Percentiles rank a stretch among this genome's conserved stretches.
Evolutionary conservation across 2,888 invertebrate genomes (phyloP).

Genomic region (Shargacucullia verbasci): DNA sequence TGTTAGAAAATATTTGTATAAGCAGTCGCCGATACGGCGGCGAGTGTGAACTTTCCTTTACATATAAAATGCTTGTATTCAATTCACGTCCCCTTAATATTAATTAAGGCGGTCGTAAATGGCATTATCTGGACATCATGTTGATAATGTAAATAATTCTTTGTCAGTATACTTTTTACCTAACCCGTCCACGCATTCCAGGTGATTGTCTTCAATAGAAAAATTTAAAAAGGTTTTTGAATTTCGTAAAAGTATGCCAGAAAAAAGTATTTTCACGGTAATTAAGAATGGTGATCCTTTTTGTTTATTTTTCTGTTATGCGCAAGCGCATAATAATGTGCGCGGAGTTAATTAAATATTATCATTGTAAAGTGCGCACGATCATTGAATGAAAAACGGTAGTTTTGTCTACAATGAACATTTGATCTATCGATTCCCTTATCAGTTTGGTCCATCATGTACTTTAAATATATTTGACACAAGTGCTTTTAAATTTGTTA

Average conservation of each 20-base stretch:
- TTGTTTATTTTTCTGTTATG: no score
- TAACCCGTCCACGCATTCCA: slow-evolving; percentile 5
- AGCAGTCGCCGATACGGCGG: neutral
- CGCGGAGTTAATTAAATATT: no score
- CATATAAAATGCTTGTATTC: slow-evolving; percentile 4
- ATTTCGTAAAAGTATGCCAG: neutral
- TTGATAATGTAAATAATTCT: slow-evolving; percentile 14
- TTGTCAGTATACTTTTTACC: slow-evolving; percentile 6
- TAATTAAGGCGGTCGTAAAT: slow-evolving; percentile 31
- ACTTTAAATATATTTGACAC: no score
- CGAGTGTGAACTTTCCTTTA: slow-evolving; percentile 8
- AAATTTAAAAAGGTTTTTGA: neutral
- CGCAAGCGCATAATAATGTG: no score
- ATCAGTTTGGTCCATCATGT: no score
- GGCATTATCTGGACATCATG: slow-evolving; percentile 15
- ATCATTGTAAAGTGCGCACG: no score
- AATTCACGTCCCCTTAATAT: slow-evolving; percentile 14
- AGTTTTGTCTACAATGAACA: no score
- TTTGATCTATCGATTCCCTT: no score
- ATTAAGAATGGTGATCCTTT: no score
- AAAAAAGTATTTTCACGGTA: neutral
- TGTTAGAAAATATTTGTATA: no score
- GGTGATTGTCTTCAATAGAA: neutral
- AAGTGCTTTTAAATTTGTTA: no score
- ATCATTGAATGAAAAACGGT: no score